Base-by-base conservation (phyloP, 2,888 invertebrate species). In the Ormyrus nitidulus region DNA sequence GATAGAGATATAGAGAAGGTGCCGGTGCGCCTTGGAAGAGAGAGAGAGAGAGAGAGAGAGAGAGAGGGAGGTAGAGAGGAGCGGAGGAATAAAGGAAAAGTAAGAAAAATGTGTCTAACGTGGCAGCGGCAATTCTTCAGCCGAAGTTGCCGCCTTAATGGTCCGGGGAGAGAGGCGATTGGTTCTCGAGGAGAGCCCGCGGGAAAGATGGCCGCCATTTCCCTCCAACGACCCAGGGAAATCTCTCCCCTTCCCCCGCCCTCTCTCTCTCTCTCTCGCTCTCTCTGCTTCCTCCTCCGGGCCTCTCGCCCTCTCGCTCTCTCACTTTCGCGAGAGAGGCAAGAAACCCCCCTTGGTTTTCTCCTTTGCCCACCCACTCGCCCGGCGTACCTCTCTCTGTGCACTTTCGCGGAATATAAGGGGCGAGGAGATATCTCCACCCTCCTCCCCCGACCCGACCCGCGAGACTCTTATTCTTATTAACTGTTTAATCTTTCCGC, bases 71-170 rank as follows among this genome's bases (percentile, higher is more conserved):
- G 46, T 61, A 62, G 69, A 56, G 48, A 66, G 65, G 19, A 46
- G 64, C 54, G n/a, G 73, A 61, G 88, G 86, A 86, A 88, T 89
- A 90, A 90, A 90, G 90, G 90, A 90, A 90, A 90, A 90, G 89
- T 89, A 90, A 90, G 90, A 90, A 90, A 90, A 90, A 90, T 90
- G 90, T 89, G 90, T 90, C 90, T 90, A 90, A 90, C 90, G 89
- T 89, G 88, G 89, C 88, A 88, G 87, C 85, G 86, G 90, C 89
- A 90, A 90, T 90, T 90, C 90, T 90, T 90, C 90, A 90, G 89
- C 87, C 85, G 86, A 85, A 90, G 90, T 90, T 90, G 90, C 90
- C 90, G 90, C 90, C 90, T 90, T 90, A 90, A 90, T 88, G 90
- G 83, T 72, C 85, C 84, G 82, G 79, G 85, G 85, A 87, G 89